Evolutionary conservation across 2,888 invertebrate genomes (phyloP), one percentile per base, ranked within the genome.

Genomic region (Gibbula magus): DNA sequence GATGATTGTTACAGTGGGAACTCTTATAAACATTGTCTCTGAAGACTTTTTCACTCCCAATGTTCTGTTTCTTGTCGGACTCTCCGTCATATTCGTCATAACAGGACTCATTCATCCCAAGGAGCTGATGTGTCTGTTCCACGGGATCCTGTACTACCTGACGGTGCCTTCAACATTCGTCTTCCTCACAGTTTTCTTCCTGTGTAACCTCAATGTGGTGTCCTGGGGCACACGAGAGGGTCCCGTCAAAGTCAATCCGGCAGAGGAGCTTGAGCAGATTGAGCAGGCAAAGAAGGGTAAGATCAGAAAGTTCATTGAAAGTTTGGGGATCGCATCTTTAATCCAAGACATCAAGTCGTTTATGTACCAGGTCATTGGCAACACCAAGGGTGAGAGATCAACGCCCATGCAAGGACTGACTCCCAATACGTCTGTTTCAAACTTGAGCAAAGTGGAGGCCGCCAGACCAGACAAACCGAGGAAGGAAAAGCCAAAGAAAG

Each of bases 1-100:
- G 99, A 98, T 99, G 97, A 98, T 99, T 85, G 99, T 99, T 39
- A 97, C 99, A 87, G 98, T 99, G 75, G 99, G 99, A 95, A 98
- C 98, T 0, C 97, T 98, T 0, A 95, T 99, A 32, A 99, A 99
- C 93, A 95, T 99, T 90, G 96, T 98, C 85, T 97, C 98, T 95
- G 99, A 99, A 94, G 98, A 98, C 22, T 79, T 88, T 1, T 75
- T 86, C 25, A 85, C 86, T 16, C 89, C 89, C 0, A 87, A 85
- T 77, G 87, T 89, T 0, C 78, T 89, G 0, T 88, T 90, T 77
- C 81, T 89, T 7, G 73, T 80, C 22, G 82, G 85, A 20, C 39
- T 90, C 97, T 78, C 98, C 97, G 52, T 98, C 97, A 2, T 98
- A 97, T 98, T 98, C 94, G 97, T 98, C 94, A 95, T 98, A 89